Evolutionary conservation across 2,888 invertebrate species (phyloP), one percentile per base, ranked within the genome.

Genomic region (Eristalinus sepulchralis): DNA sequence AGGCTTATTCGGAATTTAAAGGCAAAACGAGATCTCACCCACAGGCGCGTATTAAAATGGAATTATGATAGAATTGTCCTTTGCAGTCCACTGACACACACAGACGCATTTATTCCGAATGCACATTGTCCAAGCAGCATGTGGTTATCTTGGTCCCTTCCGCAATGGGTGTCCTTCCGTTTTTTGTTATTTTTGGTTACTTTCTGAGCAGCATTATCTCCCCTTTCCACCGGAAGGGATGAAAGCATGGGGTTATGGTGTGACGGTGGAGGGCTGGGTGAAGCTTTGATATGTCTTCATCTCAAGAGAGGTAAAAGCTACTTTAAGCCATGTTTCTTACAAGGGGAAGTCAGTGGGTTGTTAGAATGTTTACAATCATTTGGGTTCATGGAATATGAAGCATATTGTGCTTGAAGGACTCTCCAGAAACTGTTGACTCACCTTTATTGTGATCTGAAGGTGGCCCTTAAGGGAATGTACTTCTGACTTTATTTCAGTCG

Each of bases 41-140:
- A 60, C 59, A 71, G 64, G 60, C 53, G 66, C n/a, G 64, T 64
- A 72, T 66, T 66, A 72, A 72, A 72, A 66, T 63, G 47, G 53
- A 39, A 79, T 79, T 79, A 79, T 79, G 53, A 60, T 34, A 60
- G 53, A 33, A 36, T 67, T 72, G 24, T 72, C 66, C 66, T 36
- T 67, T 66, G 47, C 66, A 79, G 71, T 47, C n/a, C 24, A 27
- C n/a, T 13, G 39, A 39, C 33, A 36, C 10, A 57, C 27, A 27
- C 27, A 27, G 2, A 27, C 24, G 20, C n/a, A 24, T 68, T 68
- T 68, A 34, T 31, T 53, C 11, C 17, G 53, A 31, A 33, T 55
- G 67, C 55, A 64, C 39, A 78, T 22, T 71, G 57, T 78, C 64
- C 71, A 59, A 71, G 22, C 34, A 33, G 24, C 67, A 62, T 77